Conservation (phyloP, 2,113 vertebrate species). For the Pterocles orientalis region DNA sequence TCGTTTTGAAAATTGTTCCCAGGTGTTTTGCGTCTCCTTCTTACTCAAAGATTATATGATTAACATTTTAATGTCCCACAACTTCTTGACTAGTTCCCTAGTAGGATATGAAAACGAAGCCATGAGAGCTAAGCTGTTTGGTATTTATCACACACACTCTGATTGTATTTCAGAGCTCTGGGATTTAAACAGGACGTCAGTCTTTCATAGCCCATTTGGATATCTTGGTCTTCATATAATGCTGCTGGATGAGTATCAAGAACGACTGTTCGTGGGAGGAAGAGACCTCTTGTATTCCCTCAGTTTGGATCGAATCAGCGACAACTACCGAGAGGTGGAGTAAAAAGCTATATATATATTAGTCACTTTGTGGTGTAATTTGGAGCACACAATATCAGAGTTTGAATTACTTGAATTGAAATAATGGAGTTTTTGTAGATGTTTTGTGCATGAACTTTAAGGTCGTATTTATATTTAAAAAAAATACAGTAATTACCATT, state of each 20-base stretch:
- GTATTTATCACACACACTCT: constrained; percentile 28
- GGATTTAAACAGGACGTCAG: constrained; percentile 91
- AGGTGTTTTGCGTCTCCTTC: background rate
- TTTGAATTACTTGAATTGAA: background rate
- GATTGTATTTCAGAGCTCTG: constrained; percentile 86
- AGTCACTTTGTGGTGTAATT: background rate
- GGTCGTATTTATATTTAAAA: background rate
- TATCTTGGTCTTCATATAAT: constrained; percentile 86
- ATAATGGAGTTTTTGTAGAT: background rate
- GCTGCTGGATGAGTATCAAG: constrained; percentile 92
- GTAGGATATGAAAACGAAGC: background rate
- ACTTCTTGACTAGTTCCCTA: background rate
- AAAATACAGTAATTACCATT: background rate
- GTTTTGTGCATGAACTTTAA: background rate
- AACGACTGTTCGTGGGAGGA: constrained; percentile 92
- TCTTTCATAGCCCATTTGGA: constrained; percentile 85
- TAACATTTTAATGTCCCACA: constrained; percentile 6
- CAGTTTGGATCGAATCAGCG: constrained; percentile 86
- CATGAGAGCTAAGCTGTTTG: background rate
- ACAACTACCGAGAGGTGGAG: constrained; percentile 87
- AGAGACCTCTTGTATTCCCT: constrained; percentile 91
- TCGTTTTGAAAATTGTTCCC: constrained; percentile 6
- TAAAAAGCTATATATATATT: background rate
- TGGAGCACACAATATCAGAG: background rate
- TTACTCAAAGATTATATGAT: background rate